Evolutionary conservation across 2,888 invertebrate genomes (phyloP).

Genomic region (Hyposoter didymator): DNA sequence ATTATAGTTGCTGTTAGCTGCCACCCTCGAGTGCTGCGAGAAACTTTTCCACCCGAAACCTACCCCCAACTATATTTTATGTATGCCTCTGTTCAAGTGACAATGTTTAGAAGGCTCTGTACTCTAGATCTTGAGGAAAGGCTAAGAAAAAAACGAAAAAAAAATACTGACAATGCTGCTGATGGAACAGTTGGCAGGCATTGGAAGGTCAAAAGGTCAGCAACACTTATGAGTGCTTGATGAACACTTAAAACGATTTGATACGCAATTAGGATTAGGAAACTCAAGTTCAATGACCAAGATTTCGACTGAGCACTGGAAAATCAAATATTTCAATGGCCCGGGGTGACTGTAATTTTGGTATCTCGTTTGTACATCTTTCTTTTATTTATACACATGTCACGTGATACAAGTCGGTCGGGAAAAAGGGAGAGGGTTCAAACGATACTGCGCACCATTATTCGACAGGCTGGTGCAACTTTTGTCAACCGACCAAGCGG

Average conservation of each 20-base stretch:
- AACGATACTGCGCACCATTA: not conserved
- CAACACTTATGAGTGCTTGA: not conserved
- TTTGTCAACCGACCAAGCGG: slow-evolving; percentile 24
- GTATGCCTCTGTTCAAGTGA: slow-evolving; percentile 8
- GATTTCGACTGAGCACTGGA: not conserved
- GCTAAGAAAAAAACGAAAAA: not conserved
- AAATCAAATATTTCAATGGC: not conserved
- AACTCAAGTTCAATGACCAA: not conserved
- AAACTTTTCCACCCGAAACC: slow-evolving; percentile 27
- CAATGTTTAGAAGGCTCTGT: slow-evolving; percentile 9
- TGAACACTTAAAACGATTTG: not conserved
- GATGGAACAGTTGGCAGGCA: not conserved
- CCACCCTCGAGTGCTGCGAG: slow-evolving; percentile 20
- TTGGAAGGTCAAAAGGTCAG: not conserved
- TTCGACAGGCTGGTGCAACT: slow-evolving; percentile 20
- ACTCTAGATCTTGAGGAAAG: not conserved
- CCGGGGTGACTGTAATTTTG: not conserved
- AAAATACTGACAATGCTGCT: not conserved
- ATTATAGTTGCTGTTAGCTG: slow-evolving; percentile 40
- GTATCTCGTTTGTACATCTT: not conserved
- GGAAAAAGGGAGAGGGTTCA: not conserved
- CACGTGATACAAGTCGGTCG: not conserved
- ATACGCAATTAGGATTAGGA: not conserved
- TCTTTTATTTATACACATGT: not conserved
- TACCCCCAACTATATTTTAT: not conserved